A percentile compares a stretch with the other conserved stretches of the same genome.
phyloP scores from a whole-genome alignment of 2,797 vertebrate genomes.

The Glossophaga mutica region DNA sequence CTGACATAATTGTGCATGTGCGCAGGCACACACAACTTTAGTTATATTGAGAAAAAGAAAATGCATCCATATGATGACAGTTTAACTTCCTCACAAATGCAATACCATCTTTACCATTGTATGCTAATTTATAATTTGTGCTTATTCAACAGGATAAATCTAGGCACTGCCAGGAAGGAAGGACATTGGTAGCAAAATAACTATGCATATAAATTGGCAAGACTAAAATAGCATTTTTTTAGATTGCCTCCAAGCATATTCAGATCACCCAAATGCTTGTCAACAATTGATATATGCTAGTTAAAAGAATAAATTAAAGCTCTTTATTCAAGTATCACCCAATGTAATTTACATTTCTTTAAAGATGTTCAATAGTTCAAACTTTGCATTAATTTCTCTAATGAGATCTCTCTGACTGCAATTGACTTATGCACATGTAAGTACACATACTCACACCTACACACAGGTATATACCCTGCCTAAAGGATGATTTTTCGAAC shows the following conservation, averaged over 20 bases:
- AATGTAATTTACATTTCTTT: slow-evolving; percentile 27
- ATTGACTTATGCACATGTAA: background rate
- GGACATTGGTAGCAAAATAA: background rate
- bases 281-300: background rate
- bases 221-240: background rate
- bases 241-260: background rate
- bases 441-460: background rate
- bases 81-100: background rate
- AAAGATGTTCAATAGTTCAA: background rate
- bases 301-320: slow-evolving; percentile 25
- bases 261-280: background rate
- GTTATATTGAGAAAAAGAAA: background rate
- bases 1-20: background rate
- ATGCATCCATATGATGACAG: background rate
- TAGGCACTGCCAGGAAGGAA: background rate
- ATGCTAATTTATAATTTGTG: slow-evolving; percentile 12
- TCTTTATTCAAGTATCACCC: background rate
- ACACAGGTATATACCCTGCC: background rate
- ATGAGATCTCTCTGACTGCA: background rate
- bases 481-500: background rate
- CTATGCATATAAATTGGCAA: background rate
- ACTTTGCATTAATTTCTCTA: background rate
- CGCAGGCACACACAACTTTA: accelerated
- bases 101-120: background rate
- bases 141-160: slow-evolving; percentile 20